Evolutionary conservation across 2,113 vertebrate species (phyloP).

Genomic region (Acrocephalus kingi): DNA sequence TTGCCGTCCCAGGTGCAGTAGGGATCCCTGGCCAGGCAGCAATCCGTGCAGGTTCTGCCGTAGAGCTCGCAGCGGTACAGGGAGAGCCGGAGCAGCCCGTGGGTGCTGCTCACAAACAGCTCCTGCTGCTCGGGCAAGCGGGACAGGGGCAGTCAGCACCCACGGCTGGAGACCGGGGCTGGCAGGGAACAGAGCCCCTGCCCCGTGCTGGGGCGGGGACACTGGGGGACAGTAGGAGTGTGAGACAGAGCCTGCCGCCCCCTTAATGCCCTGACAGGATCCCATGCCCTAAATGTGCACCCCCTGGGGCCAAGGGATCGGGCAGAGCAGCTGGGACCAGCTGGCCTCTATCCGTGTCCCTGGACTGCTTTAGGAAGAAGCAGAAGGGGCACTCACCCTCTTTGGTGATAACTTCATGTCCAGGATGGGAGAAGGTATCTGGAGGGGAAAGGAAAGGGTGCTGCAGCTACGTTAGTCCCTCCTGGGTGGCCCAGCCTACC

Average conservation of each 20-base stretch:
- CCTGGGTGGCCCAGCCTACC: neutral
- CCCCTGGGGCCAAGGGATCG: neutral
- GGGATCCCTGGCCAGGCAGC: conserved; percentile 85
- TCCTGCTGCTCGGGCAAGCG: conserved; percentile 71
- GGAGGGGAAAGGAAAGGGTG: neutral
- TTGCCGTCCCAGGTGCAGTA: conserved; percentile 87
- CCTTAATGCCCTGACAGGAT: neutral
- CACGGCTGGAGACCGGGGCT: neutral
- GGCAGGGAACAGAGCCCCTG: neutral
- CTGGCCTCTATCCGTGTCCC: neutral
- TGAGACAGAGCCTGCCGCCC: neutral
- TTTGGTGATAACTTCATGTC: conserved; percentile 86
- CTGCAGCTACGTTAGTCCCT: rapidly evolving
- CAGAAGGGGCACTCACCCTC: conserved; percentile 70
- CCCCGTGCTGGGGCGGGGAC: rapidly evolving
- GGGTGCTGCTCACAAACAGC: conserved; percentile 80
- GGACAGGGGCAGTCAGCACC: neutral
- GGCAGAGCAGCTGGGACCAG: neutral
- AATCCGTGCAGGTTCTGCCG: conserved; percentile 77
- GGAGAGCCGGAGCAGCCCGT: conserved; percentile 76
- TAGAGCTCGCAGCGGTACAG: conserved; percentile 84
- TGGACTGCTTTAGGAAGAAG: neutral
- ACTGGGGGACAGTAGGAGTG: neutral
- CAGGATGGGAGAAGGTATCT: conserved; percentile 79
- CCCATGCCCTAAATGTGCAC: neutral